A percentile compares a stretch with the other conserved stretches of the same genome.
phyloP scores from a whole-genome alignment of 2,888 invertebrate species.

The Caenorhabditis parvicauda region DNA sequence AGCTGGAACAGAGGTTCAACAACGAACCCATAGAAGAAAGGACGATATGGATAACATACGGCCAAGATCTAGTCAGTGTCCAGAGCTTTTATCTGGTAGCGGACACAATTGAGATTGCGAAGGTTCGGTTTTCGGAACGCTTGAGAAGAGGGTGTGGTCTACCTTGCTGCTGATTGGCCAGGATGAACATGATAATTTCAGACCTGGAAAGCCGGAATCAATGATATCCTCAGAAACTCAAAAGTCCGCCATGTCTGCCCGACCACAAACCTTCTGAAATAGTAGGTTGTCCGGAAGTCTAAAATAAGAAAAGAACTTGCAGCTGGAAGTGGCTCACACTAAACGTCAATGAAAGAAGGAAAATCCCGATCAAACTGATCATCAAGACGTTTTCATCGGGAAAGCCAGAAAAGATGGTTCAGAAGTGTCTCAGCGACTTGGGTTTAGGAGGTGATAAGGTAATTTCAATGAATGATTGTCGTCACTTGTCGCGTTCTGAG shows the following conservation, averaged over 20 bases:
- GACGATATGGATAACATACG: constrained; percentile 93
- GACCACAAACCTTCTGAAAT: constrained; percentile 91
- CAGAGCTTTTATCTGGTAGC: constrained; percentile 95
- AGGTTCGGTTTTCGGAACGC: too few species aligned
- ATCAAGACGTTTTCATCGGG: constrained; percentile 98
- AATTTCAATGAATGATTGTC: constrained; percentile 3
- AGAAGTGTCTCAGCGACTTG: constrained; percentile 89
- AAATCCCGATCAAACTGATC: constrained; percentile 82
- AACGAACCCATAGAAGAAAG: constrained; percentile 77
- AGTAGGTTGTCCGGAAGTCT: constrained; percentile 73
- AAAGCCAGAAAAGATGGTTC: constrained; percentile 94
- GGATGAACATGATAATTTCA: constrained; percentile 70
- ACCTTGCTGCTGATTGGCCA: too few species aligned
- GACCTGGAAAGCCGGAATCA: constrained; percentile 88
- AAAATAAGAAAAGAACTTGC: constrained; percentile 62
- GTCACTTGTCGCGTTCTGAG: too few species aligned
- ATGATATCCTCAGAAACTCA: constrained; percentile 88
- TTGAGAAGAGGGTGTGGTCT: background rate
- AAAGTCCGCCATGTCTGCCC: constrained; percentile 86
- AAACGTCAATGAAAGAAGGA: constrained; percentile 86
- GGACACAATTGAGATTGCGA: constrained; percentile 85
- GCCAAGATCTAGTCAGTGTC: constrained; percentile 97
- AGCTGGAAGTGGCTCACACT: constrained; percentile 98
- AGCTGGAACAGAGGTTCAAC: constrained; percentile 79
- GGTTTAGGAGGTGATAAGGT: constrained; percentile 81